phyloP scores from a whole-genome alignment of 2,797 vertebrate genomes.

The Coregonus sp. region DNA sequence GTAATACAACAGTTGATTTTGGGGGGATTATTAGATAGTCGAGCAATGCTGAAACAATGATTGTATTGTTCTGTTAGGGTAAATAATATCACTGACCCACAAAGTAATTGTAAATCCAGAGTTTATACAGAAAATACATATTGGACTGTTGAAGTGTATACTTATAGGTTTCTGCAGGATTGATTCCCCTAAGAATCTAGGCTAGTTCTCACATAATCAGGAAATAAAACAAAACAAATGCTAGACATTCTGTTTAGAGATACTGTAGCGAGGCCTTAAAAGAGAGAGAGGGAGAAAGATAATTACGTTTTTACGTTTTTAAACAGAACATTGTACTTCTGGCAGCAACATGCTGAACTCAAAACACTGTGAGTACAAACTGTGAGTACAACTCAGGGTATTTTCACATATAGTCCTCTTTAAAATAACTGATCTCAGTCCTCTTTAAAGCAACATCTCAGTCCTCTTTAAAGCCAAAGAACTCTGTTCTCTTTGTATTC shows the following conservation, averaged over 20 bases:
- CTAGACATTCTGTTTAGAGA: not conserved
- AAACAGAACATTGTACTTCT: too few relatives aligned
- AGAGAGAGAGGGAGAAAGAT: not conserved
- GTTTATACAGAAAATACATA: constrained; percentile 9
- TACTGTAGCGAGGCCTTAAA: not conserved
- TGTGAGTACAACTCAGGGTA: too few relatives aligned
- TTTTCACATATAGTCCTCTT: too few relatives aligned
- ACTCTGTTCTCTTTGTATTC: too few relatives aligned
- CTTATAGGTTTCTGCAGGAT: not conserved
- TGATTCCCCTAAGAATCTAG: not conserved
- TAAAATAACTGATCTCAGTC: too few relatives aligned
- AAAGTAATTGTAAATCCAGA: constrained; percentile 20
- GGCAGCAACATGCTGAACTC: too few relatives aligned
- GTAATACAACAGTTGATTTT: not conserved
- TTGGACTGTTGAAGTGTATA: not conserved
- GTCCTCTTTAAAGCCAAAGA: too few relatives aligned
- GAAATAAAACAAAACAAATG: not conserved
- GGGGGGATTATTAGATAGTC: not conserved
- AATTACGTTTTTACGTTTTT: not conserved
- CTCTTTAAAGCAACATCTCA: too few relatives aligned
- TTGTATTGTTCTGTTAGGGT: constrained; percentile 16
- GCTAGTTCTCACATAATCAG: not conserved
- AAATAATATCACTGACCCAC: constrained; percentile 26
- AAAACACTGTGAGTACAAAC: too few relatives aligned
- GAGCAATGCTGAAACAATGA: constrained; percentile 1